Percentiles rank a stretch among this genome's conserved stretches.
These are phyloP conservation scores for Tichodroma muraria DNA, from an alignment of 2,113 vertebrate genomes.

Conservation along the genomic window DNA sequence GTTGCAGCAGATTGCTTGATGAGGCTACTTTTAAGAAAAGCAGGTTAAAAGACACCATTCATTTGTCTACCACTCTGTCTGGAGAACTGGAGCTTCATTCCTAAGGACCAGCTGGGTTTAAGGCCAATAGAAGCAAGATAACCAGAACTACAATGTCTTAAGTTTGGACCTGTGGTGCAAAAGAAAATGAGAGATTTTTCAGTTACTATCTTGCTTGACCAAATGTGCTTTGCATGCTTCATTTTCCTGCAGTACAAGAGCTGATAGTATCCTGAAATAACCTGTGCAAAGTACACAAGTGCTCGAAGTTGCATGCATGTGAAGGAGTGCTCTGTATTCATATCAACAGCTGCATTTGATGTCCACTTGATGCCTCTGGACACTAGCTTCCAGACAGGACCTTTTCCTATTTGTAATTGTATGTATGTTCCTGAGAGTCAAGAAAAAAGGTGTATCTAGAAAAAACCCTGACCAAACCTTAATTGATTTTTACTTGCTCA, in stretches of 20 bases:
- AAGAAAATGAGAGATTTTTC: neutral
- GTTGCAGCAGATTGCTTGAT: neutral
- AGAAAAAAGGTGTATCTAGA: conserved; percentile 52
- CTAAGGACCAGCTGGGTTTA: neutral
- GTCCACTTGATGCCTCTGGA: neutral
- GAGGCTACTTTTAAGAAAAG: neutral
- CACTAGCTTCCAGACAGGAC: conserved; percentile 6
- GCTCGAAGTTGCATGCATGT: neutral
- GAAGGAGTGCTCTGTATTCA: neutral
- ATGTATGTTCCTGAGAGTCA: conserved; percentile 22
- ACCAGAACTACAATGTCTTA: neutral
- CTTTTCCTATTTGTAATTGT: conserved; percentile 2
- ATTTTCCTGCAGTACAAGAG: neutral
- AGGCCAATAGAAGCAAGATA: neutral
- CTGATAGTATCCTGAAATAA: neutral
- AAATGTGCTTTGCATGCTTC: neutral
- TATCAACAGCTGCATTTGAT: neutral
- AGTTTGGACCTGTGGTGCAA: neutral
- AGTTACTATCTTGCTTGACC: neutral
- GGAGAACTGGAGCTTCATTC: neutral
- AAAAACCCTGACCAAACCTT: neutral
- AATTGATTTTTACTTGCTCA: neutral
- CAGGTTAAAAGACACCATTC: neutral
- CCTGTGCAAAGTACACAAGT: neutral
- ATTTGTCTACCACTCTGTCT: neutral